Percentiles rank a stretch among this genome's conserved stretches.
These are phyloP conservation scores for Lordiphosa stackelbergi DNA, from an alignment of 1,140 invertebrate genomes.

Conservation along the genomic window DNA sequence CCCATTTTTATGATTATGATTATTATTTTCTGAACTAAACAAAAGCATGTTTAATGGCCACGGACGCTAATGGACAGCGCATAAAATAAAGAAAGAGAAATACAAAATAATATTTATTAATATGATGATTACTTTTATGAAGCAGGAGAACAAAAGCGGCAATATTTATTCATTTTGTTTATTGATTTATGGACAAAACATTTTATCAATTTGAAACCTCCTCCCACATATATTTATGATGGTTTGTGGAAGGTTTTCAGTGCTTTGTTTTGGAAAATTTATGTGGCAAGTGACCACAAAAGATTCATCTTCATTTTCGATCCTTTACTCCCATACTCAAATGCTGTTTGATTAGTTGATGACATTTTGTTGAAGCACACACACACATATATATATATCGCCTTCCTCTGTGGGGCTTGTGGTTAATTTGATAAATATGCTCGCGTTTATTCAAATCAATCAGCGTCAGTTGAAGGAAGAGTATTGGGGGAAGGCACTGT, in stretches of 20 bases:
- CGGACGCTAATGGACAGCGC: conserved; percentile 61
- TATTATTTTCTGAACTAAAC: conserved; percentile 58
- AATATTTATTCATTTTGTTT: conserved; percentile 68
- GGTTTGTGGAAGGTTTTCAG: conserved; percentile 45
- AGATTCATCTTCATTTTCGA: conserved; percentile 67
- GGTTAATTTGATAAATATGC: conserved; percentile 75
- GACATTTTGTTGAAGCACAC: conserved; percentile 48
- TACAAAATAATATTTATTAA: conserved; percentile 61
- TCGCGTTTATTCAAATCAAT: conserved; percentile 75
- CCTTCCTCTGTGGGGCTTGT: conserved; percentile 34
- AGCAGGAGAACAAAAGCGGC: conserved; percentile 33
- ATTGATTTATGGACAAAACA: conserved; percentile 63
- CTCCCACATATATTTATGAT: conserved; percentile 68
- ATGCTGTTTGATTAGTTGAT: conserved; percentile 68
- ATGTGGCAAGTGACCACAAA: conserved; percentile 58
- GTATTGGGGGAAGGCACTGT: conserved; percentile 1
- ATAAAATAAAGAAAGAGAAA: conserved; percentile 38
- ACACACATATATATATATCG: conserved; percentile 1
- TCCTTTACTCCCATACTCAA: conserved; percentile 8
- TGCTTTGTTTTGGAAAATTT: conserved; percentile 36
- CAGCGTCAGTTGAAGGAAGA: conserved; percentile 53
- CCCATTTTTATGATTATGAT: conserved; percentile 63
- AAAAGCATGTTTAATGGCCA: conserved; percentile 58
- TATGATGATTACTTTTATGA: conserved; percentile 15
- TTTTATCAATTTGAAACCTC: conserved; percentile 65